These are phyloP conservation scores for Clarias laeviceps DNA, from an alignment of 2,797 vertebrate genomes.

Conservation along the genomic window DNA sequence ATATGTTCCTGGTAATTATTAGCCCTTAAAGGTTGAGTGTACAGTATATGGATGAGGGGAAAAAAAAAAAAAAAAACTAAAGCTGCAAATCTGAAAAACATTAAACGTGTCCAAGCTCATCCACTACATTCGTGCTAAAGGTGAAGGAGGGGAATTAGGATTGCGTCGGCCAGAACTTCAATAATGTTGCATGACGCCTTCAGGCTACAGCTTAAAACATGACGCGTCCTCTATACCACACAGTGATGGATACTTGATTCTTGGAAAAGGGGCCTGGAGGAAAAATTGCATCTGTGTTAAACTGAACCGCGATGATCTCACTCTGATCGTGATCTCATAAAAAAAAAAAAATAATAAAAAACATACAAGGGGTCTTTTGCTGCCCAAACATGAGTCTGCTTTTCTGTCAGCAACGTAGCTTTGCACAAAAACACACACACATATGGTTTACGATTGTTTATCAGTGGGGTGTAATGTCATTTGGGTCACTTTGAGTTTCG, in stretches of 20 bases:
- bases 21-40: neutral
- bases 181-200: neutral
- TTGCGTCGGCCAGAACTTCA: neutral
- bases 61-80: too few species aligned
- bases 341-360: neutral
- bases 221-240: neutral
- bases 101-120: neutral
- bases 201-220: conserved; percentile 11
- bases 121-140: neutral
- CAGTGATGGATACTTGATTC: neutral
- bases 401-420: neutral
- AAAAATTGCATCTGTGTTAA: neutral
- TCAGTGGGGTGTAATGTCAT: neutral
- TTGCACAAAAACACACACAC: neutral
- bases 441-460: neutral
- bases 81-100: neutral
- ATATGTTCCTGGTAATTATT: neutral
- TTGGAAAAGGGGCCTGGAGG: neutral
- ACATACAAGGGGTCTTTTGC: neutral
- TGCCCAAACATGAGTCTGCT: neutral
- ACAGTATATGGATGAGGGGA: too few species aligned
- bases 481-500: neutral
- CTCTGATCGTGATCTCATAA: neutral
- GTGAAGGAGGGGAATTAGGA: too few species aligned
- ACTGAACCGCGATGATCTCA: neutral